Evolutionary conservation across 2,888 invertebrate species (phyloP), one percentile per base, ranked within the genome.

Genomic region (Athalia circularis): DNA sequence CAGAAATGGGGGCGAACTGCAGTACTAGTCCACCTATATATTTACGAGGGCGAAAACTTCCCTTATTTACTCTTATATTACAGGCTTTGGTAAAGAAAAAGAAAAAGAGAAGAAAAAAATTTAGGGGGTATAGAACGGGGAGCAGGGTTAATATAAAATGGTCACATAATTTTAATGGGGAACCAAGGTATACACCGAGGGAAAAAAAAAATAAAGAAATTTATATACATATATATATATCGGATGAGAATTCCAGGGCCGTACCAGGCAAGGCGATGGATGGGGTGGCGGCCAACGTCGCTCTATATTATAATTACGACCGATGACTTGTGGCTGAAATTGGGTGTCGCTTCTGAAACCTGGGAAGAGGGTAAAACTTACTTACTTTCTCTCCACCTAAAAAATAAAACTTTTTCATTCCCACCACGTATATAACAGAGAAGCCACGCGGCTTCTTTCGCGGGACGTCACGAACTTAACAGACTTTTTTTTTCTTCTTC

Each of bases 51-150:
- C 82, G 81, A 78, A 80, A 82, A 83, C 81, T 82, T 77, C 76
- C 79, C 76, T 76, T 79, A 79, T 79, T 79, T 79, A 79, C 79
- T 52, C 76, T 76, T 64, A 76, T 67, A 79, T 79, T 79, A 87
- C 86, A 85, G 84, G 81, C 82, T 82, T 82, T 81, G 76, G 81
- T 81, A 79, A 62, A 65, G 65, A 64, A 65, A 54, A 7, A 54
- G n/a, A 54, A 59, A 3, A n/a, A 5, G 5, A 54, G 59, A 62
- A 15, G 11, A 62, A 75, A 62, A 75, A 64, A 15, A 5, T 5
- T 7, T 11, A 9, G 57, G 45, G 48, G 54, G 7, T 43, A 29
- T 43, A 11, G 57, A 11, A n/a, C 4, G 29, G 76, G 13, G 64
- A 29, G 47, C 15, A 57, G 59, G 74, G 70, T 74, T 64, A 78